phyloP scores from a whole-genome alignment of 2,888 invertebrate species.

The Uloborus plumipes region DNA sequence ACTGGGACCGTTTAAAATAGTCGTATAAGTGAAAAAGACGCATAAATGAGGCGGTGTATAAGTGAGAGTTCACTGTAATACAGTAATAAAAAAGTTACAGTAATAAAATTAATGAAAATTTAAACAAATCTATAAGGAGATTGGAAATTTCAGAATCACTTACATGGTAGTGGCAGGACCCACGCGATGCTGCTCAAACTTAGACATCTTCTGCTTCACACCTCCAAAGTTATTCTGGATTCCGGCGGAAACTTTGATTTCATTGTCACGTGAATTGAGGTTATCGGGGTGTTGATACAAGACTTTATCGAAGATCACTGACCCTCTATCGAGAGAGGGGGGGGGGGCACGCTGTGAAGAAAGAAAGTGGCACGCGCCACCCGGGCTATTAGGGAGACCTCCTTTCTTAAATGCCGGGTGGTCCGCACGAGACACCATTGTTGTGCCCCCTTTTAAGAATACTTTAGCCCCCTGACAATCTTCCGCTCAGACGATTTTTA shows the following conservation, averaged over 20 bases:
- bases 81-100: too few species aligned
- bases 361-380: constrained; percentile 50
- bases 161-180: too few species aligned
- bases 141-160: too few species aligned
- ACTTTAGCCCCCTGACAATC: constrained; percentile 32
- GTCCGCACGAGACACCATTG: constrained; percentile 15
- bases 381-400: constrained; percentile 38
- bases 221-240: neutral
- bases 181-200: neutral
- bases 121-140: too few species aligned
- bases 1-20: too few species aligned
- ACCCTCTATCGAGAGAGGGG: constrained; percentile 33
- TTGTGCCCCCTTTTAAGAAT: constrained; percentile 41
- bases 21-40: too few species aligned
- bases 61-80: too few species aligned
- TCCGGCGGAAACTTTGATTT: constrained; percentile 30
- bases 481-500: constrained; percentile 48
- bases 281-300: constrained; percentile 28
- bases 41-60: too few species aligned
- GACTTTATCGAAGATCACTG: constrained; percentile 41
- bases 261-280: constrained; percentile 45
- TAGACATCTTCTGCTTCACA: constrained; percentile 12
- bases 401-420: constrained; percentile 61
- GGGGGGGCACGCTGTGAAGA: neutral
- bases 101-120: too few species aligned